Conservation (phyloP, 2,113 vertebrate species). For the Saiga tatarica region DNA sequence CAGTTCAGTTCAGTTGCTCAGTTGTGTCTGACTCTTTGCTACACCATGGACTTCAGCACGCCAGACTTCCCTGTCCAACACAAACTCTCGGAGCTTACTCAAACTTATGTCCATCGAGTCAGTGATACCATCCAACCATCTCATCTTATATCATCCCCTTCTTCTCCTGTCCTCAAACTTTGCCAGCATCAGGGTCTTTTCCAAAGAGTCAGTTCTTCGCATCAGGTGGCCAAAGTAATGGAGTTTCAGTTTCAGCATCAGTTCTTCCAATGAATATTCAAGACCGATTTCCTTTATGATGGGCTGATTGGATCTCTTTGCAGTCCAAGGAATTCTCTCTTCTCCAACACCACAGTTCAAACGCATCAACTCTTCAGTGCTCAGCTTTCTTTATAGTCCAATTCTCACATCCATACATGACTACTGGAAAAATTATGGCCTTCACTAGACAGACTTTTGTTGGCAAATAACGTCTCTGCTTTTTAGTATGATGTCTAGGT, state of each 20-base stretch:
- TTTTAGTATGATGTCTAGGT: neutral
- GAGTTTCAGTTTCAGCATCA: neutral
- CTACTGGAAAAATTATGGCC: neutral
- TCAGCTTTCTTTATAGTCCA: neutral
- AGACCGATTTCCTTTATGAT: neutral
- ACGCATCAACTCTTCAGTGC: fast-evolving
- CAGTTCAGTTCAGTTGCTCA: neutral
- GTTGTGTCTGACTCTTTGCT: neutral
- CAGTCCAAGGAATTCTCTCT: neutral
- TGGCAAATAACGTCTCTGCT: neutral
- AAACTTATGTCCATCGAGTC: neutral
- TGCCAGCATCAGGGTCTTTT: neutral
- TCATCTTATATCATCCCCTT: neutral
- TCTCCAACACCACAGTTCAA: neutral
- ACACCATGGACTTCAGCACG: neutral
- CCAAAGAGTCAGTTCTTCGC: neutral
- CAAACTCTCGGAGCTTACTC: fast-evolving
- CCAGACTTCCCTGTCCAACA: neutral
- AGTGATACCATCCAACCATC: neutral
- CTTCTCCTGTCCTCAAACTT: neutral
- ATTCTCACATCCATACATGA: neutral
- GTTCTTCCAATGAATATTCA: neutral
- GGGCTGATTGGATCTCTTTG: neutral
- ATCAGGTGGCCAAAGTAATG: neutral
- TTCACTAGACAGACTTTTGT: neutral